Base-by-base conservation (phyloP, 2,888 invertebrate species). In the Arge pagana region DNA sequence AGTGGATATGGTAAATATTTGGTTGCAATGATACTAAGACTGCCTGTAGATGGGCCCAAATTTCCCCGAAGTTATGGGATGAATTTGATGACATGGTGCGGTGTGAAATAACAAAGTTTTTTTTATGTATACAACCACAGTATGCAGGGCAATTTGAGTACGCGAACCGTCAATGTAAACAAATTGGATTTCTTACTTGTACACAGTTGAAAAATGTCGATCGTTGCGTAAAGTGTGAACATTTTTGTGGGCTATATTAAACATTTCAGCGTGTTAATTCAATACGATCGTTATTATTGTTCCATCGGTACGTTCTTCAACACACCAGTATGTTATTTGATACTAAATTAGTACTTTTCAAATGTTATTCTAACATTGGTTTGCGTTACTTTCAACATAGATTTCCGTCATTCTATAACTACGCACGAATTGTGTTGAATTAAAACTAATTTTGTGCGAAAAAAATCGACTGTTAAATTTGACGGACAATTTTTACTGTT, bases 31-130 rank as follows among this genome's bases (percentile, higher is more conserved):
- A 18, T 51, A 30, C 41, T 16, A 66, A 23, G 15, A 67, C 57
- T 7, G 66, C 62, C 54, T 63, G 31, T 21, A 69, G 55, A 58
- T 68, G 66, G 21, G 64, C 64, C 64, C 64, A 66, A 55, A 67
- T 67, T 18, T 65, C 65, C 40, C 40, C 51, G 16, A 52, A 61
- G 31, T 60, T 62, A 50, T 71, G 71, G 41, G 51, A 43, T 43
- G 68, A 56, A 62, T 67, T 64, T 13, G 51, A 42, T 23, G 68
- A 67, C 4, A 70, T 48, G 52, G 68, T 66, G 56, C 67, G 67
- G 30, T 64, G 49, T n/a, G 52, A 65, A 30, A 11, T 53, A 10
- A 36, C 36, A 35, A 56, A 58, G 24, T 58, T 21, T 53, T 54
- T 41, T 6, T 30, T 5, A 21, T 28, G 18, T 57, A 57, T 3